phyloP scores from a whole-genome alignment of 2,797 vertebrate genomes.

The Falco rusticolus region DNA sequence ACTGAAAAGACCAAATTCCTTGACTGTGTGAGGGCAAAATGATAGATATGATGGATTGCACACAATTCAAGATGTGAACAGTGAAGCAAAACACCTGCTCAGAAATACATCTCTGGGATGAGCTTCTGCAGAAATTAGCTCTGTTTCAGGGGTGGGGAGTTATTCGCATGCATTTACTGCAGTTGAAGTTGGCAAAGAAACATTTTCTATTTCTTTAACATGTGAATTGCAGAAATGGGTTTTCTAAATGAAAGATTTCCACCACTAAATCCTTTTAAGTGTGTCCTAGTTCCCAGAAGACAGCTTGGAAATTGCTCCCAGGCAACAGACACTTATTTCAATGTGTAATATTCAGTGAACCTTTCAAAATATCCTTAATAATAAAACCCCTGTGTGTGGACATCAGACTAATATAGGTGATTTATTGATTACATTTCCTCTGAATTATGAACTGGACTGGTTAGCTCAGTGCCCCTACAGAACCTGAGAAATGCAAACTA shows the following conservation, averaged over 20 bases:
- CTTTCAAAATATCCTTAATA: constrained; percentile 73
- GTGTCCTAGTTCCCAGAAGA: constrained; percentile 70
- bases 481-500: constrained; percentile 16
- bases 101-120: constrained; percentile 16
- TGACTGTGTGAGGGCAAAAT: constrained; percentile 40
- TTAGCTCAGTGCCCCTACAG: constrained; percentile 36
- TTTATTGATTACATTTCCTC: constrained; percentile 64
- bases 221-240: constrained; percentile 68
- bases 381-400: constrained; percentile 55
- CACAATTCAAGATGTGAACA: constrained; percentile 26
- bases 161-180: constrained; percentile 23
- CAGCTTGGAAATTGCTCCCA: constrained; percentile 71
- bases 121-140: constrained; percentile 49
- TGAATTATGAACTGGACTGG: constrained; percentile 68
- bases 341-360: constrained; percentile 75
- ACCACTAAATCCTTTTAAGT: constrained; percentile 76
- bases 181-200: constrained; percentile 62
- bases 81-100: constrained; percentile 31
- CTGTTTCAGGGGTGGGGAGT: constrained; percentile 29
- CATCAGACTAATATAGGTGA: constrained; percentile 68
- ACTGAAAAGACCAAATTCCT: constrained; percentile 35
- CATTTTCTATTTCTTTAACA: constrained; percentile 67
- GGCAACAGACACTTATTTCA: constrained; percentile 70
- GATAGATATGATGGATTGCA: constrained; percentile 1
- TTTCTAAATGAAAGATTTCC: constrained; percentile 75